Conservation (phyloP, 2,797 vertebrate genomes). For the Caiman crocodilus region DNA sequence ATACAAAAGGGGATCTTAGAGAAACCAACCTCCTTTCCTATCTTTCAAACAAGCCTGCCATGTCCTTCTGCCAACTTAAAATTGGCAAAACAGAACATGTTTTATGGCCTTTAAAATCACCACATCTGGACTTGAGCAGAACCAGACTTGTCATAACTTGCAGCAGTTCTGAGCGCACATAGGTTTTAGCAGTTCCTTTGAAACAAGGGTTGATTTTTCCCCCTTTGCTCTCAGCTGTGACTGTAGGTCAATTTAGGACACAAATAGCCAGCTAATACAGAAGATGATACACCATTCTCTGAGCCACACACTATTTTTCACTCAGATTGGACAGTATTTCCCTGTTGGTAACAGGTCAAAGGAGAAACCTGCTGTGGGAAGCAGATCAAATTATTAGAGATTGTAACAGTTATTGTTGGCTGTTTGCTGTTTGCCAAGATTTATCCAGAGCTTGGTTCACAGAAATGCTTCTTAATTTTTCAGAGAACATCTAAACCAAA, state of each 20-base stretch:
- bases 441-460: neutral
- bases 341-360: neutral
- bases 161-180: neutral
- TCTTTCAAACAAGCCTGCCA: neutral
- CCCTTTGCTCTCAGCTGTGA: slow-evolving; percentile 15
- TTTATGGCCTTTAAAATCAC: neutral
- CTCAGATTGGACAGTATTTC: neutral
- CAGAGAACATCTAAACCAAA: neutral
- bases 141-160: neutral
- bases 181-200: neutral
- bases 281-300: neutral
- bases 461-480: slow-evolving; percentile 1
- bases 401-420: neutral
- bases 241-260: neutral
- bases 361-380: neutral
- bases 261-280: neutral
- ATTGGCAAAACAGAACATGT: neutral
- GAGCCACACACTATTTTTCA: neutral
- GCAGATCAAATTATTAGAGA: neutral
- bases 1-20: neutral
- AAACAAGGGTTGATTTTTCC: neutral
- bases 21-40: neutral
- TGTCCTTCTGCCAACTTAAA: neutral
- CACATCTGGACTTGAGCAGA: neutral
- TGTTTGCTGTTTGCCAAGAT: slow-evolving; percentile 32